These are phyloP conservation scores for Beris morrisii DNA, from an alignment of 2,888 invertebrate species.

Conservation along the genomic window DNA sequence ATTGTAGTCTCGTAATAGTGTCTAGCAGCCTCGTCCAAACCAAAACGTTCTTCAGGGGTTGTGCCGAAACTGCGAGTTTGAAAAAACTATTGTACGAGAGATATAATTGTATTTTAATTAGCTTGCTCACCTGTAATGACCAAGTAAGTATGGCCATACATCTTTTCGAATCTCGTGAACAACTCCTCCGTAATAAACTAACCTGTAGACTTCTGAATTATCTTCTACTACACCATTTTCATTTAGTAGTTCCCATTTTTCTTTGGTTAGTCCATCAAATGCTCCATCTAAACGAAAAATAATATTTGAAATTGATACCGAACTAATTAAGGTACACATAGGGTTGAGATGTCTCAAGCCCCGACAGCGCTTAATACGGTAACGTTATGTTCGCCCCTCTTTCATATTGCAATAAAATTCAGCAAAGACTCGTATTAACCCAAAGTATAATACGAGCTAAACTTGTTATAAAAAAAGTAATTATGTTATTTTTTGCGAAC, in stretches of 20 bases:
- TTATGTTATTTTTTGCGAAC: too few species aligned
- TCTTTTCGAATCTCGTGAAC: slow-evolving; percentile 74
- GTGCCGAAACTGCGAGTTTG: slow-evolving; percentile 72
- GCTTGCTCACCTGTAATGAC: slow-evolving; percentile 74
- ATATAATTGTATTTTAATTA: neutral
- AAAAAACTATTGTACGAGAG: slow-evolving; percentile 13
- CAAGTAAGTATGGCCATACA: slow-evolving; percentile 88
- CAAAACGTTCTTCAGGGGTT: slow-evolving; percentile 65
- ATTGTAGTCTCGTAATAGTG: slow-evolving; percentile 86
- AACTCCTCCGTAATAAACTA: slow-evolving; percentile 87
- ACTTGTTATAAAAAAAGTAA: too few species aligned
- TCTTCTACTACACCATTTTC: slow-evolving; percentile 65
- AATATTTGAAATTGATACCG: neutral
- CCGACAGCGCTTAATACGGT: neutral
- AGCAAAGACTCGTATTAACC: too few species aligned
- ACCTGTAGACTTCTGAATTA: slow-evolving; percentile 73
- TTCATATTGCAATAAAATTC: too few species aligned
- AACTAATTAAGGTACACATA: too few species aligned
- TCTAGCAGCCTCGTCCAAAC: slow-evolving; percentile 68
- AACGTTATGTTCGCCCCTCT: too few species aligned
- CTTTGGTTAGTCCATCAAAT: slow-evolving; percentile 72
- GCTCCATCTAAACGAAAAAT: slow-evolving; percentile 59
- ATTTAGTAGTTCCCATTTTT: slow-evolving; percentile 71
- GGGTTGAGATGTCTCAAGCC: too few species aligned
- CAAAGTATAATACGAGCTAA: too few species aligned